phyloP scores from a whole-genome alignment of 2,113 vertebrate genomes.

The Myrmecobius fasciatus region DNA sequence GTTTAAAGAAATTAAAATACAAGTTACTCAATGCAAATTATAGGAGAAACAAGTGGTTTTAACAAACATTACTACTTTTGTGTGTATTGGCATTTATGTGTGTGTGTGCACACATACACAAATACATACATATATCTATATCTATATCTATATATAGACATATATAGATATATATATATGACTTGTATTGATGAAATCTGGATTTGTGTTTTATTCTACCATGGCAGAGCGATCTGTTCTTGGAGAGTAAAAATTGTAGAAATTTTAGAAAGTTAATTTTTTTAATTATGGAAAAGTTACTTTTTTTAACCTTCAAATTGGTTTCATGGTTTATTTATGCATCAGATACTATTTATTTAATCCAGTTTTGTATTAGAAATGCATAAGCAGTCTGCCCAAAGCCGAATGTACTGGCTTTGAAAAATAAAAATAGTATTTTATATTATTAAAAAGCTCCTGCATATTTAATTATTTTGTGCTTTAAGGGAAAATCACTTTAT shows the following conservation, averaged over 20 bases:
- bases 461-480: conserved; percentile 39
- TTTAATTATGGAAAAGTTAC: conserved; percentile 51
- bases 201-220: conserved; percentile 42
- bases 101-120: too few species aligned
- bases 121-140: too few species aligned
- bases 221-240: conserved; percentile 22
- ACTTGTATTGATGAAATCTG: conserved; percentile 33
- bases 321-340: conserved; percentile 66
- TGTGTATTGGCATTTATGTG: background rate
- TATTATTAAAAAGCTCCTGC: conserved; percentile 56
- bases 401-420: conserved; percentile 58
- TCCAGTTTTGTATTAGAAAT: conserved; percentile 65
- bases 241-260: conserved; percentile 42
- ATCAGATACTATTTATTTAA: conserved; percentile 63
- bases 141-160: too few species aligned
- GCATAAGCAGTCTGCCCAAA: conserved; percentile 44
- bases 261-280: conserved; percentile 54
- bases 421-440: conserved; percentile 68
- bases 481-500: background rate
- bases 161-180: too few species aligned
- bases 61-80: background rate
- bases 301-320: conserved; percentile 59
- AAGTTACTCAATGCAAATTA: background rate
- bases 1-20: background rate
- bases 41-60: conserved; percentile 11